phyloP scores from a whole-genome alignment of 1,140 invertebrate genomes.

The Linepithema humile region DNA sequence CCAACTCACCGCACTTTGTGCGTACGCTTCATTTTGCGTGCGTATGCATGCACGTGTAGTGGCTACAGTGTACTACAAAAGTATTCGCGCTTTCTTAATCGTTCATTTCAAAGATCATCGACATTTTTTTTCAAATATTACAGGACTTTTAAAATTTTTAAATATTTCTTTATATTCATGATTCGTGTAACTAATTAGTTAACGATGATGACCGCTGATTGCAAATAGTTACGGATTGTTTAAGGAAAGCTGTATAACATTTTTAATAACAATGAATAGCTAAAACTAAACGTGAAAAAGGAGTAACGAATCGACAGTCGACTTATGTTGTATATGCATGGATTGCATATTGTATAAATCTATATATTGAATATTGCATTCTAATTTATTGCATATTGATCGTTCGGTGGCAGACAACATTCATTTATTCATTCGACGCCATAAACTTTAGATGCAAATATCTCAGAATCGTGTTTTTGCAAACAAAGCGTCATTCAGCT shows the following conservation, averaged over 20 bases:
- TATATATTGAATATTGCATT: slow-evolving; percentile 40
- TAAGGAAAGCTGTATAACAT: neutral
- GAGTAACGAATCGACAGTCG: neutral
- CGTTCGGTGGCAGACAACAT: slow-evolving; percentile 4
- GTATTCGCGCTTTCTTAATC: neutral
- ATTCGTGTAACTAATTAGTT: neutral
- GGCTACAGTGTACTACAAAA: neutral
- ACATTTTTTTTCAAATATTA: neutral
- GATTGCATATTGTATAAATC: slow-evolving; percentile 30
- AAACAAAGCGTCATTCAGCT: neutral
- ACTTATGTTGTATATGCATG: neutral
- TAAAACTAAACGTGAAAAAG: neutral
- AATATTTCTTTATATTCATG: neutral
- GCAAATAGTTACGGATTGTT: neutral
- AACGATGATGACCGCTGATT: neutral
- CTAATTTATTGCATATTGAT: slow-evolving; percentile 23
- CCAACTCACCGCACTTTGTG: neutral
- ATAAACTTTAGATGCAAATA: slow-evolving; percentile 33
- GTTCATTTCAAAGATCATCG: neutral
- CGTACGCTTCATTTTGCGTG: neutral
- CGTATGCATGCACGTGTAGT: neutral
- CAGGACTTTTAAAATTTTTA: neutral
- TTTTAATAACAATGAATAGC: neutral
- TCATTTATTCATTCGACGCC: slow-evolving; percentile 6
- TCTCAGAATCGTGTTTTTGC: slow-evolving; percentile 23